phyloP scores from a whole-genome alignment of 2,113 vertebrate genomes.

The Andinoacara biseriatus region DNA sequence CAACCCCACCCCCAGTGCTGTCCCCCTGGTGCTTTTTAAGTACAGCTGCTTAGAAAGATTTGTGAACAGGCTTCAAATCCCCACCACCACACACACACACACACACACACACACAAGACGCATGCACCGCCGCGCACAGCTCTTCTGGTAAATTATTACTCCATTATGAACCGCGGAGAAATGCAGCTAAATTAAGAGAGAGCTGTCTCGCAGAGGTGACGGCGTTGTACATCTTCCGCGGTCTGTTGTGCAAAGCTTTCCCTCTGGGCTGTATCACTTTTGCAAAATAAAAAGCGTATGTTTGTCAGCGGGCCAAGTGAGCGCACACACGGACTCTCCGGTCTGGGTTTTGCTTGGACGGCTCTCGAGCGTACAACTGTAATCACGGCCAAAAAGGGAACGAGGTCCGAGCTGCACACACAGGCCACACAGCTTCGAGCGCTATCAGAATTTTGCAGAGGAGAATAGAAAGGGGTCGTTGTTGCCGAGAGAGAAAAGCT shows the following conservation, averaged over 20 bases:
- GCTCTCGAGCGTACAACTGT: constrained; percentile 52
- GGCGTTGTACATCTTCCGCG: constrained; percentile 55
- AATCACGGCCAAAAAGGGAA: constrained; percentile 28
- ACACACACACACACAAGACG: constrained; percentile 19
- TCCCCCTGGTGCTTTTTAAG: no score
- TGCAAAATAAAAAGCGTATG: constrained; percentile 59
- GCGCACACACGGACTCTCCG: constrained; percentile 17
- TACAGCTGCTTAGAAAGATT: no score
- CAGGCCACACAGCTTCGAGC: constrained; percentile 57
- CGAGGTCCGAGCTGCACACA: constrained; percentile 26
- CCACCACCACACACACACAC: not conserved
- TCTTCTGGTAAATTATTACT: constrained; percentile 37
- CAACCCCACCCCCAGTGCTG: no score
- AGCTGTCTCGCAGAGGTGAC: constrained; percentile 53
- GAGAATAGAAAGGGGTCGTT: constrained; percentile 64
- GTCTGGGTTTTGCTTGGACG: constrained; percentile 58
- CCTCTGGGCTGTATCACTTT: constrained; percentile 66
- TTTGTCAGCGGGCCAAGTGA: constrained; percentile 64
- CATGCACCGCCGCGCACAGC: constrained; percentile 29
- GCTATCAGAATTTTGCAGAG: constrained; percentile 55
- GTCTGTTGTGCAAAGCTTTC: constrained; percentile 58
- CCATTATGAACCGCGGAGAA: constrained; percentile 5
- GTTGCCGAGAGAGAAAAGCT: constrained; percentile 64
- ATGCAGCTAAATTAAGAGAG: constrained; percentile 31
- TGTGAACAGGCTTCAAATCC: no score